phyloP scores from a whole-genome alignment of 1,140 invertebrate genomes.

The Nomia melanderi region DNA sequence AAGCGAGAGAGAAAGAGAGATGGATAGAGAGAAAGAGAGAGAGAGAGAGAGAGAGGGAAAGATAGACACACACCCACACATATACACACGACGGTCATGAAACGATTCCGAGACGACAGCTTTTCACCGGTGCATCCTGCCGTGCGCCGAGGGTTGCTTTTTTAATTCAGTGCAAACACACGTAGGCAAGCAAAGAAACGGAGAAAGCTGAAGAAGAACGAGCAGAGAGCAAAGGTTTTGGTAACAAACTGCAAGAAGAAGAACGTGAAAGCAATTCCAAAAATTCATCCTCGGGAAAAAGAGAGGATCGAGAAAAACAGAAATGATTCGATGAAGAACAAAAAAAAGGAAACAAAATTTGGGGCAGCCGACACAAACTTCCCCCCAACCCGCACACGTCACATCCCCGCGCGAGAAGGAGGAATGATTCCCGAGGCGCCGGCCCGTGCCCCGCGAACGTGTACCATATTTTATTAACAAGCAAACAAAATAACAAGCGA shows the following conservation, averaged over 20 bases:
- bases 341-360: no score
- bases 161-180: constrained; percentile 42
- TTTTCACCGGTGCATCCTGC: constrained; percentile 74
- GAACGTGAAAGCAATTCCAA: no score
- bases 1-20: no score
- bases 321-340: constrained; percentile 7
- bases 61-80: no score
- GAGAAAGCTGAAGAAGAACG: neutral
- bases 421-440: constrained; percentile 66
- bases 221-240: neutral
- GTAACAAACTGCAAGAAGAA: no score
- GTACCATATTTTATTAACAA: constrained; percentile 70
- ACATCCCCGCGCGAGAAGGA: constrained; percentile 53
- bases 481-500: neutral
- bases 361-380: constrained; percentile 25
- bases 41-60: no score
- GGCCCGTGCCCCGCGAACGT: constrained; percentile 74
- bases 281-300: neutral
- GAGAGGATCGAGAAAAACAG: neutral
- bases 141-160: constrained; percentile 74
- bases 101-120: constrained; percentile 75
- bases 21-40: no score
- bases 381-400: constrained; percentile 26
- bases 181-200: neutral
- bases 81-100: constrained; percentile 61